These are phyloP conservation scores for Podarcis lilfordi DNA, from an alignment of 2,797 vertebrate genomes.

Conservation along the genomic window DNA sequence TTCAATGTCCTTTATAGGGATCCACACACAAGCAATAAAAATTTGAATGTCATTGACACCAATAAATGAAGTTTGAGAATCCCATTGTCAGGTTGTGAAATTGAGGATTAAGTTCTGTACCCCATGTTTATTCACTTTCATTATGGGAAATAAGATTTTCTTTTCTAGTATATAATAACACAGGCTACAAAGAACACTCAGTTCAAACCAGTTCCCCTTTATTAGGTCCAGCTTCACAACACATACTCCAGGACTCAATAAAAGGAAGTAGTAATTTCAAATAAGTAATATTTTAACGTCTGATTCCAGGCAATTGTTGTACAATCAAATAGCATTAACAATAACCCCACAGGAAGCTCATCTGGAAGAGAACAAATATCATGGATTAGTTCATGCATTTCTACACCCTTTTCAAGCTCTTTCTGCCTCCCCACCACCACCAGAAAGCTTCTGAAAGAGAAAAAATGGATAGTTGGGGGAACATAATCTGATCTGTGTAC, in stretches of 20 bases:
- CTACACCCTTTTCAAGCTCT: background rate
- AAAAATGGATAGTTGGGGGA: background rate
- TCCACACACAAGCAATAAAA: background rate
- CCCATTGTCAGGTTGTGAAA: background rate
- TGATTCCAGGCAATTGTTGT: slow-evolving; percentile 69
- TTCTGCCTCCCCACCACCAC: background rate
- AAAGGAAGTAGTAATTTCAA: slow-evolving; percentile 73
- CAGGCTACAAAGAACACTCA: slow-evolving; percentile 1
- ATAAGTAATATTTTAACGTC: slow-evolving; percentile 71
- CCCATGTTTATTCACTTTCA: background rate
- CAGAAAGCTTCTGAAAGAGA: background rate
- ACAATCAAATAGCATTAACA: slow-evolving; percentile 69
- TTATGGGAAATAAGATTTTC: background rate
- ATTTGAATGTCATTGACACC: background rate
- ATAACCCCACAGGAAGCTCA: slow-evolving; percentile 57
- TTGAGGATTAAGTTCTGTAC: background rate
- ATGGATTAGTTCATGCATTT: background rate
- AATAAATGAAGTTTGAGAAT: background rate
- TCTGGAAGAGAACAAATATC: slow-evolving; percentile 61
- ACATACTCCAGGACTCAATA: slow-evolving; percentile 70
- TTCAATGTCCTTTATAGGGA: background rate
- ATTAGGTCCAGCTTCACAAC: slow-evolving; percentile 74
- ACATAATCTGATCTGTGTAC: background rate
- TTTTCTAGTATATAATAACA: slow-evolving; percentile 35
- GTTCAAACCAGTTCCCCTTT: slow-evolving; percentile 78